Conservation (phyloP, 2,113 vertebrate species). For the Vireo altiloquus region DNA sequence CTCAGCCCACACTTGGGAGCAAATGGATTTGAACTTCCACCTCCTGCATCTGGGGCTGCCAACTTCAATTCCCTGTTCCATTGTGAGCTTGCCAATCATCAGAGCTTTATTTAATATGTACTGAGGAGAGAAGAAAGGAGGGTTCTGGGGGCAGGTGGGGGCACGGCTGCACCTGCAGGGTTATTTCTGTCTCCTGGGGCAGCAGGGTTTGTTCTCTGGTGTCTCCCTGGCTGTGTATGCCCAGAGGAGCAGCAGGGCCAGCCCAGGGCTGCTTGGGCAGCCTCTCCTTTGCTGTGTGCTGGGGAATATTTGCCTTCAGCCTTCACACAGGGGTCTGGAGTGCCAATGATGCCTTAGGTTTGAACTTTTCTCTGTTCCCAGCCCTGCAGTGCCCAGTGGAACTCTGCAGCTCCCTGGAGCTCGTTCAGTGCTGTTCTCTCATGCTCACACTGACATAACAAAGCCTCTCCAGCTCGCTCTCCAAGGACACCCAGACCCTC, state of each 20-base stretch:
- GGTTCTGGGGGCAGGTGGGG: neutral
- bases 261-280: neutral
- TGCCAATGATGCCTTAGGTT: no score
- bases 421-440: no score
- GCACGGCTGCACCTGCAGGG: rapidly evolving
- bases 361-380: no score
- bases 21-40: neutral
- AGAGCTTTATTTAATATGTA: neutral
- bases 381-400: no score
- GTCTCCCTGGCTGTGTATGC: neutral
- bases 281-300: neutral
- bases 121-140: neutral
- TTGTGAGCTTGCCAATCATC: neutral
- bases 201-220: rapidly evolving
- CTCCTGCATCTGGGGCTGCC: neutral
- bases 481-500: no score
- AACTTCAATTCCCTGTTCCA: rapidly evolving
- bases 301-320: rapidly evolving
- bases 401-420: no score
- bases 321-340: rapidly evolving
- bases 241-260: neutral
- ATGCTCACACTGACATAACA: no score
- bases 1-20: neutral
- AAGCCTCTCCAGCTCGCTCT: no score
- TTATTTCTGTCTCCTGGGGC: neutral